Percentiles rank a stretch among this genome's conserved stretches.
These are phyloP conservation scores for Lasioglossum lativentre DNA, from an alignment of 2,888 invertebrate species.

Conservation along the genomic window DNA sequence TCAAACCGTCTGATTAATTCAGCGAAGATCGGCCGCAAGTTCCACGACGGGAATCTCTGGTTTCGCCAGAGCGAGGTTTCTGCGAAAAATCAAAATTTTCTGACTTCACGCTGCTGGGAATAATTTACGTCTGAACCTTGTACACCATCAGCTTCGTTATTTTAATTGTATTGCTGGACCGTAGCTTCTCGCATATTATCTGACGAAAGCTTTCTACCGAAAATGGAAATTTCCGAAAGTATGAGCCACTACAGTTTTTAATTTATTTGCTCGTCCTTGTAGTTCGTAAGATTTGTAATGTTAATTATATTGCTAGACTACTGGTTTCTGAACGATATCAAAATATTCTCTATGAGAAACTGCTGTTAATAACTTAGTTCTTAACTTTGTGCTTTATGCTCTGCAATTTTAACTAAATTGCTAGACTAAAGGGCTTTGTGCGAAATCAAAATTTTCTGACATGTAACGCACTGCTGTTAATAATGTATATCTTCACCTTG, in stretches of 20 bases:
- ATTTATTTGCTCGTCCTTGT: not conserved
- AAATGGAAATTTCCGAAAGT: not conserved
- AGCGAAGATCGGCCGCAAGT: not conserved
- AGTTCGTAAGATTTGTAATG: not conserved
- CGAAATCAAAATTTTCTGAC: not conserved
- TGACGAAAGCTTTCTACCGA: not conserved
- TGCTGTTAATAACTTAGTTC: not conserved
- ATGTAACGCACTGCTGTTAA: not conserved
- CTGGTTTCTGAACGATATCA: too few relatives aligned
- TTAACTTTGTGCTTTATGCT: not conserved
- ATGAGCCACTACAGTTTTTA: not conserved
- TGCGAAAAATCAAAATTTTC: not conserved
- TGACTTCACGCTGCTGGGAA: not conserved
- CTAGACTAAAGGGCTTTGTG: not conserved
- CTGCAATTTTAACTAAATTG: not conserved
- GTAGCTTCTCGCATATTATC: not conserved
- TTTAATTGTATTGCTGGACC: not conserved
- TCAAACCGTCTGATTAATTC: conserved; percentile 27
- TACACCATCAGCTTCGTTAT: not conserved
- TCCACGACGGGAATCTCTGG: not conserved
- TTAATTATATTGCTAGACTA: too few relatives aligned
- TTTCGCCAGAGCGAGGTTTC: not conserved
- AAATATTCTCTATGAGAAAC: too few relatives aligned
- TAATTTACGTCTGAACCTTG: not conserved
- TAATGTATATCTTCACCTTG: not conserved